Base-by-base conservation (phyloP, 2,888 invertebrate genomes). In the Tolmerus cingulatus region DNA sequence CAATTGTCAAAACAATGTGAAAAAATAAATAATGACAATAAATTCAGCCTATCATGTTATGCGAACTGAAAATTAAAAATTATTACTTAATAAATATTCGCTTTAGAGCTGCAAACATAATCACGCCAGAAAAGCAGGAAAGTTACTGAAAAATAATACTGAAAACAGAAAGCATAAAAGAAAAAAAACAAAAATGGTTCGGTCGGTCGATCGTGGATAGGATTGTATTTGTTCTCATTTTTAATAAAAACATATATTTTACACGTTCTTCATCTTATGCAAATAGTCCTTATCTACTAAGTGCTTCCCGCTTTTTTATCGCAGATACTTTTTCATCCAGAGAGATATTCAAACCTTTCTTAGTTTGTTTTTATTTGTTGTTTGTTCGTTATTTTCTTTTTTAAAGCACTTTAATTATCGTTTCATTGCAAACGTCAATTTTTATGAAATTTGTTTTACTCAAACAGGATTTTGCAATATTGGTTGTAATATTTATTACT, bases 231-330 rank as follows among this genome's bases (percentile, higher is more conserved):
- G 82, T 51, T 82, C 66, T 57, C 57, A 82, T 82, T 82, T 57
- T 19, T 23, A 57, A 37, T 82, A 82, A 57, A 82, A 82, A 82
- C 82, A 66, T 57, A 37, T n/a, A 37, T 66, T 78, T 82, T 82
- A 82, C 66, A 82, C n/a, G 66, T 27, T 66, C 66, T 55, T 19
- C n/a, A 37, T 76, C n/a, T 34, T 76, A 76, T 8, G 37, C 34
- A 37, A 76, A 76, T 37, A 37, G 40, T 40, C 4, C 34, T 16
- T 81, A 23, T 16, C 5, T 76, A 76, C 34, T 78, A n/a, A 19
- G 23, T 78, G 78, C 27, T 37, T 43, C n/a, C 43, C 30, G 55
- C 27, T 55, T 16, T 51, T 81, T 23, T 55, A 30, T 55, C 46
- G 40, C 81, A 51, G 30, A 30, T 51, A 51, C 30, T 55, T 81